These are phyloP conservation scores for Dreissena rostriformis DNA, from an alignment of 1,140 invertebrate genomes.

Conservation along the genomic window DNA sequence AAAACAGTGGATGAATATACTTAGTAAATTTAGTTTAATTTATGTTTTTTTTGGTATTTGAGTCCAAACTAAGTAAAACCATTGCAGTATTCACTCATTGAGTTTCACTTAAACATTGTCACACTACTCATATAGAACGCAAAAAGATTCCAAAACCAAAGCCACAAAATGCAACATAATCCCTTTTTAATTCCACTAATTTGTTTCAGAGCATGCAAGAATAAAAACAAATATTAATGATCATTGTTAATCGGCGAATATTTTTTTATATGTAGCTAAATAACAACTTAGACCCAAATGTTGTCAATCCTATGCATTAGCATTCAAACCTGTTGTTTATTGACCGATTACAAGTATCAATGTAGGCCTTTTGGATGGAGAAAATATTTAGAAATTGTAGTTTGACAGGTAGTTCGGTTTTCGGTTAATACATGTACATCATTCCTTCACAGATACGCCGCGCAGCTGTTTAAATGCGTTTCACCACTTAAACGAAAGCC, in stretches of 20 bases:
- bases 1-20: neutral
- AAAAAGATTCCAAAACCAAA: too few species aligned
- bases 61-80: too few species aligned
- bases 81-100: too few species aligned
- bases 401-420: neutral
- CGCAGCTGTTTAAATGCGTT: slow-evolving; percentile 41
- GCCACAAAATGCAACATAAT: too few species aligned
- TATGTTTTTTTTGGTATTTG: too few species aligned
- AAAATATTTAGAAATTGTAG: neutral
- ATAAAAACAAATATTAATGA: too few species aligned
- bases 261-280: neutral
- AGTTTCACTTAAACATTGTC: too few species aligned
- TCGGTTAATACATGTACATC: neutral
- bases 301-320: neutral
- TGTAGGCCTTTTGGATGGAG: neutral
- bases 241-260: too few species aligned
- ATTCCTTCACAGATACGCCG: slow-evolving; percentile 53
- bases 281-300: neutral
- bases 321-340: neutral
- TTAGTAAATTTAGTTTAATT: too few species aligned
- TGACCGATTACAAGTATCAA: neutral
- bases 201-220: too few species aligned
- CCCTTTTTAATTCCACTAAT: too few species aligned
- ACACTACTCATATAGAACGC: too few species aligned
- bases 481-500: slow-evolving; percentile 11